These are phyloP conservation scores for Vannuccia rotundouncinata DNA, from an alignment of 2,888 invertebrate genomes.

Conservation along the genomic window DNA sequence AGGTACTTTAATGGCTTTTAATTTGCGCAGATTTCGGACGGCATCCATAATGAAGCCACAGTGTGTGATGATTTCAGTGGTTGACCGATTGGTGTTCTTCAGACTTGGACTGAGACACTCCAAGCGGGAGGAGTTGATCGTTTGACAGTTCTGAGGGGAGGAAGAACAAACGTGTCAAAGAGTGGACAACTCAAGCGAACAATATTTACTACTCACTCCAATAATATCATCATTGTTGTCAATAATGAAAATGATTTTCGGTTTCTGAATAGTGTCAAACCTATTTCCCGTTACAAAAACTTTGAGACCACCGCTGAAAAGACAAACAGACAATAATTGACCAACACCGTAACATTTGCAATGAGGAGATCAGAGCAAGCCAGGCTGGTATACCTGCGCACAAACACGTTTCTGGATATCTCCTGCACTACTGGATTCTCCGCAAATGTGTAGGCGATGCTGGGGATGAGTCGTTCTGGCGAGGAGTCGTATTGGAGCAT, in stretches of 20 bases:
- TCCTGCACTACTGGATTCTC: background rate
- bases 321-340: background rate
- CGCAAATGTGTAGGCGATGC: background rate
- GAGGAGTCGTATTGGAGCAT: background rate
- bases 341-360: background rate
- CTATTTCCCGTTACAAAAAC: background rate
- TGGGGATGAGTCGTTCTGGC: background rate
- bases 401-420: background rate
- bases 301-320: background rate
- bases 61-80: background rate
- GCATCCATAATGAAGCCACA: background rate
- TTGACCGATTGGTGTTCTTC: background rate
- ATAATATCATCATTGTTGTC: background rate
- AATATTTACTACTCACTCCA: too few relatives aligned
- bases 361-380: background rate
- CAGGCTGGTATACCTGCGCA: background rate
- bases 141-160: background rate
- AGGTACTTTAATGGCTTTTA: background rate
- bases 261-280: background rate
- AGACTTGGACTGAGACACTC: background rate
- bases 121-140: background rate
- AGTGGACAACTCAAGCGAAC: too few relatives aligned
- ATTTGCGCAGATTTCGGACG: background rate
- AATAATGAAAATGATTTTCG: background rate
- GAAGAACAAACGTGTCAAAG: too few relatives aligned